Evolutionary conservation across 2,888 invertebrate genomes (phyloP).

Genomic region (Drosophila sordidula): DNA sequence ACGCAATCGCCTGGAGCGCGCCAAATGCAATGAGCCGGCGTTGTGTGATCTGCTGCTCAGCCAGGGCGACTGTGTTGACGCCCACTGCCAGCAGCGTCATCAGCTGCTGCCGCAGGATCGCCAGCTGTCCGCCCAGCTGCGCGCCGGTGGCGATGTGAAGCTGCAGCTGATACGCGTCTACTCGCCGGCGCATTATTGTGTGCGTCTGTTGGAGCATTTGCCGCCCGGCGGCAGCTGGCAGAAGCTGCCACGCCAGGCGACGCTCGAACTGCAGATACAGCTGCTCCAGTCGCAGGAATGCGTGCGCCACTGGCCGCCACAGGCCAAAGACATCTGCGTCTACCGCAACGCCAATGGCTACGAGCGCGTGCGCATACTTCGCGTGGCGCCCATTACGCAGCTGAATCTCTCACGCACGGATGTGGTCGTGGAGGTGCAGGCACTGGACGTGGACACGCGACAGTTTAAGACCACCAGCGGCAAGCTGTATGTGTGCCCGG

Average conservation of each 20-base stretch:
- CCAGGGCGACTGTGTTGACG: constrained; percentile 41
- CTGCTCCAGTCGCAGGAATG: constrained; percentile 6
- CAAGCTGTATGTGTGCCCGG: constrained; percentile 47
- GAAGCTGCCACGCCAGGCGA: accelerated
- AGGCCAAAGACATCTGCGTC: constrained; percentile 36
- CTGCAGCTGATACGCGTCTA: constrained; percentile 44
- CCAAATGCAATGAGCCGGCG: constrained; percentile 4
- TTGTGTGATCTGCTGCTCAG: constrained; percentile 48
- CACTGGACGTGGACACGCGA: constrained; percentile 60
- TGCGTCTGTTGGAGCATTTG: constrained; percentile 56
- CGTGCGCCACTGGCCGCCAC: constrained; percentile 58
- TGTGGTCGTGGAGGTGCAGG: constrained; percentile 55
- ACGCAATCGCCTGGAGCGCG: constrained; percentile 30
- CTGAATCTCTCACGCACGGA: constrained; percentile 36
- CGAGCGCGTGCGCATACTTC: constrained; percentile 59
- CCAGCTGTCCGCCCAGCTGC: neutral
- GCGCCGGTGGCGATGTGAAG: constrained; percentile 51
- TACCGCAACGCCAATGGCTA: constrained; percentile 15
- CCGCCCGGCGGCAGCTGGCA: constrained; percentile 35
- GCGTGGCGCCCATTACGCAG: constrained; percentile 40
- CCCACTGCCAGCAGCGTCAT: constrained; percentile 51
- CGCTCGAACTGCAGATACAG: constrained; percentile 30
- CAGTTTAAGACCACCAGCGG: constrained; percentile 36
- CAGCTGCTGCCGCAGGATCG: constrained; percentile 34
- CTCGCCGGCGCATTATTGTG: constrained; percentile 58